Conservation (phyloP, 2,888 invertebrate species). For the Ectemnius lituratus region DNA sequence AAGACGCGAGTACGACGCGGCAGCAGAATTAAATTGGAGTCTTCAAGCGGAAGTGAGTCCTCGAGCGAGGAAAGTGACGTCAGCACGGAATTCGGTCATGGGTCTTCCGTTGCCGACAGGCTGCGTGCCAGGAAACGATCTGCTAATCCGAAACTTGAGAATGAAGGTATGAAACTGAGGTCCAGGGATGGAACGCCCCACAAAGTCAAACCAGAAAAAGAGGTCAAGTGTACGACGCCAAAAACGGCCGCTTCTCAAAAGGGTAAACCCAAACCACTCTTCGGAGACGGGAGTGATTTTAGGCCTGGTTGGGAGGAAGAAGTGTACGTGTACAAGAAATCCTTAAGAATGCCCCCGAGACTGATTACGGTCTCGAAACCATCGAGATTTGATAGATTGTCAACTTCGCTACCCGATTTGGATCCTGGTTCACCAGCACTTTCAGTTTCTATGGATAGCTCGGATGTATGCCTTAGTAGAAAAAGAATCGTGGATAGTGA, state of each 20-base stretch:
- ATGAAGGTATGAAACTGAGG: slow-evolving; percentile 71
- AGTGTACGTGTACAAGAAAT: slow-evolving; percentile 89
- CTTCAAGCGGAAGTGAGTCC: slow-evolving; percentile 72
- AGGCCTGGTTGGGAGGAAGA: slow-evolving; percentile 91
- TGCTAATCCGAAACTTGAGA: slow-evolving; percentile 55
- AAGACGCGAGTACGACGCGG: slow-evolving; percentile 71
- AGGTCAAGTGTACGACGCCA: slow-evolving; percentile 73
- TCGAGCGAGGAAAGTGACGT: slow-evolving; percentile 70
- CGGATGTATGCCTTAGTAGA: slow-evolving; percentile 68
- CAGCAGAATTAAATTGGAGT: slow-evolving; percentile 72
- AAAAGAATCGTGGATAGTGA: slow-evolving; percentile 81
- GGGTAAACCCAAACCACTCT: slow-evolving; percentile 80
- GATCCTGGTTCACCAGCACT: slow-evolving; percentile 86
- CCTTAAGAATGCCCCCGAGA: slow-evolving; percentile 88
- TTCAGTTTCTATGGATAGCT: slow-evolving; percentile 82
- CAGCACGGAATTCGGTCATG: slow-evolving; percentile 63
- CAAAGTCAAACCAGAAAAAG: slow-evolving; percentile 65
- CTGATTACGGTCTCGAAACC: slow-evolving; percentile 89
- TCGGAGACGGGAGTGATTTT: slow-evolving; percentile 86
- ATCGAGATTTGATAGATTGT: slow-evolving; percentile 84
- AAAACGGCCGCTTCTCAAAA: slow-evolving; percentile 61
- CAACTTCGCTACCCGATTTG: slow-evolving; percentile 88
- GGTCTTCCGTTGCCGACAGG: slow-evolving; percentile 72
- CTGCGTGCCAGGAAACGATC: slow-evolving; percentile 72
- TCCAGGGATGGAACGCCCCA: slow-evolving; percentile 70